Evolutionary conservation across 2,797 vertebrate genomes (phyloP).

Genomic region (Spondyliosoma cantharus): DNA sequence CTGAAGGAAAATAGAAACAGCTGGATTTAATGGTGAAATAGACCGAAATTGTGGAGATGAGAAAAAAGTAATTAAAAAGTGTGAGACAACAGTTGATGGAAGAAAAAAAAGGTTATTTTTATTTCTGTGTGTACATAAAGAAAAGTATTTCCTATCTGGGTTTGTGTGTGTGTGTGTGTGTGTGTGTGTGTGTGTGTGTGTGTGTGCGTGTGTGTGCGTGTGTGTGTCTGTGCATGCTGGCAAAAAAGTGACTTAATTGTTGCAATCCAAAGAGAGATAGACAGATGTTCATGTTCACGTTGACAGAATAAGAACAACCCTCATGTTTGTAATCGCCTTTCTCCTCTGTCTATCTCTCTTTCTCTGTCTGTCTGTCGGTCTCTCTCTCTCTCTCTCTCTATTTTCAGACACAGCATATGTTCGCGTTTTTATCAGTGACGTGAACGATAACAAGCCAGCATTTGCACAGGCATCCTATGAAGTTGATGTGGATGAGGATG

Average conservation of each 20-base stretch:
- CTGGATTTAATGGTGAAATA: slow-evolving; percentile 48
- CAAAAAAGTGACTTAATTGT: slow-evolving; percentile 30
- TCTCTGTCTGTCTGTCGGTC: slow-evolving; percentile 24
- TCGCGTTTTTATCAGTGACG: slow-evolving; percentile 89
- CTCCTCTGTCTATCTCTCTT: slow-evolving; percentile 9
- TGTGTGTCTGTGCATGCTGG: background rate
- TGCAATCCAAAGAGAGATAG: slow-evolving; percentile 34
- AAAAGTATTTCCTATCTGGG: slow-evolving; percentile 7
- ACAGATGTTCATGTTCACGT: slow-evolving; percentile 57
- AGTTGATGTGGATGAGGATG: slow-evolving; percentile 89
- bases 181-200: background rate
- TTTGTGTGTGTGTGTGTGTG: background rate
- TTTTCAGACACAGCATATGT: slow-evolving; percentile 89
- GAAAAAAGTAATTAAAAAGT: too few species aligned
- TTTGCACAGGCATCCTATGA: slow-evolving; percentile 87
- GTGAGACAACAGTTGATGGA: slow-evolving; percentile 7
- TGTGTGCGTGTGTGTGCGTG: slow-evolving; percentile 7
- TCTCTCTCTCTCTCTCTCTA: slow-evolving; percentile 20
- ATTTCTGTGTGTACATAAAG: slow-evolving; percentile 13
- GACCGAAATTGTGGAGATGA: slow-evolving; percentile 22
- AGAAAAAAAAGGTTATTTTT: slow-evolving; percentile 19
- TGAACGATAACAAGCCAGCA: slow-evolving; percentile 92
- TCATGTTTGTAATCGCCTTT: slow-evolving; percentile 74
- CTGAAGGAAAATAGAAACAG: slow-evolving; percentile 59
- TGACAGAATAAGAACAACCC: slow-evolving; percentile 74